Percentiles rank a stretch among this genome's conserved stretches.
Evolutionary conservation across 2,797 vertebrate genomes (phyloP).

Genomic region (Mallotus villosus): DNA sequence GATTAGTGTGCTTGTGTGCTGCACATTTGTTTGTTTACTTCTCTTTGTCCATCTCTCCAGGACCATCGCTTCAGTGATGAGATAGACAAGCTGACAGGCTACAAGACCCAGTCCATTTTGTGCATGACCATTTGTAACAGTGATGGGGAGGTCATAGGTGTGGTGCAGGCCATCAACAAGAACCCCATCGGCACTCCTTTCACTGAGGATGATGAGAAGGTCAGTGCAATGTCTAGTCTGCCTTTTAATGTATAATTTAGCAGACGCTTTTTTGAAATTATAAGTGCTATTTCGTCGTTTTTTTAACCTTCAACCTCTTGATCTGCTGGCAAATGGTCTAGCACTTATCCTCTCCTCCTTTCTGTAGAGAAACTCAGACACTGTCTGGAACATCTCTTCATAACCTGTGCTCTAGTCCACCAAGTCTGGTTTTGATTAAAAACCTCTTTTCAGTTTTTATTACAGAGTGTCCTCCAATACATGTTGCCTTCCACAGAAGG

Average conservation of each 20-base stretch:
- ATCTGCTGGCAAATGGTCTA: too few species aligned
- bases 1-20: not conserved
- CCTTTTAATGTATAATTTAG: not conserved
- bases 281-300: too few species aligned
- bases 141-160: constrained; percentile 80
- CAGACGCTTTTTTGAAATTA: too few species aligned
- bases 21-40: not conserved
- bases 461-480: not conserved
- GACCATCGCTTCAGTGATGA: constrained; percentile 84
- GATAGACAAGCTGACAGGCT: constrained; percentile 83
- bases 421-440: not conserved
- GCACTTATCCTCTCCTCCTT: too few species aligned
- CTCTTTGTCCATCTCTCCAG: constrained; percentile 50
- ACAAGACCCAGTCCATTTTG: constrained; percentile 82
- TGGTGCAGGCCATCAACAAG: constrained; percentile 83
- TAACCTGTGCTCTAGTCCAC: too few species aligned
- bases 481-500: not conserved
- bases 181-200: constrained; percentile 76
- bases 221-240: constrained; percentile 38
- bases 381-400: too few species aligned
- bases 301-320: too few species aligned
- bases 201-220: constrained; percentile 82
- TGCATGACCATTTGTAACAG: constrained; percentile 82
- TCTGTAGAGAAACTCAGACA: too few species aligned
- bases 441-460: not conserved